Evolutionary conservation across 37 sponge, comb jelly and placozoan genomes (phyloP).

Genomic region (Chondrosia reniformis): DNA sequence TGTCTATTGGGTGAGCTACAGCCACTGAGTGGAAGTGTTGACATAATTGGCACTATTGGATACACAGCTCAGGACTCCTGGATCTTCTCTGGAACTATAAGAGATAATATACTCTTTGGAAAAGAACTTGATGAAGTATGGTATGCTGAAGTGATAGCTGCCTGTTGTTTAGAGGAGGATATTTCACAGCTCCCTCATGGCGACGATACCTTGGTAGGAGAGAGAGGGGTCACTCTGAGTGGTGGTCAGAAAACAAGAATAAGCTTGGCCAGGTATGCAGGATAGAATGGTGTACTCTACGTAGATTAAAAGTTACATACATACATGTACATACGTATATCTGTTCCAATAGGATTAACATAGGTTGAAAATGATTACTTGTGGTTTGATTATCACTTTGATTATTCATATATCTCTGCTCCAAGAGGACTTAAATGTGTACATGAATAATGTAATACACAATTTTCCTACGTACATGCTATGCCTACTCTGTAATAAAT

Average conservation of each 20-base stretch:
- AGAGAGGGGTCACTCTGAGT: conserved; percentile 55
- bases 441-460: too few relatives aligned
- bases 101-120: conserved; percentile 59
- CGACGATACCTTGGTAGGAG: conserved; percentile 49
- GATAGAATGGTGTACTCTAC: too few relatives aligned
- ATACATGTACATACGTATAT: too few relatives aligned
- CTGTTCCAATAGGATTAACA: too few relatives aligned
- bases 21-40: conserved; percentile 20
- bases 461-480: too few relatives aligned
- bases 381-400: too few relatives aligned
- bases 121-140: conserved; percentile 26
- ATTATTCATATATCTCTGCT: too few relatives aligned
- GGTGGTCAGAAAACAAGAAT: conserved; percentile 63
- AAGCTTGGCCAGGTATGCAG: conserved; percentile 40
- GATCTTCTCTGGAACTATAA: conserved; percentile 53
- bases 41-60: conserved; percentile 25
- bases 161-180: conserved; percentile 51
- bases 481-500: too few relatives aligned
- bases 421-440: too few relatives aligned
- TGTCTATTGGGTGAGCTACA: conserved; percentile 49
- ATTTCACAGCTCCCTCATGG: conserved; percentile 31
- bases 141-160: conserved; percentile 38
- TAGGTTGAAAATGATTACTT: too few relatives aligned
- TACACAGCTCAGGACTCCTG: conserved; percentile 52
- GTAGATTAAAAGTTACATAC: too few relatives aligned